Evolutionary conservation across 2,888 invertebrate genomes (phyloP), one percentile per base, ranked within the genome.

Genomic region (Pogonocherus hispidulus): DNA sequence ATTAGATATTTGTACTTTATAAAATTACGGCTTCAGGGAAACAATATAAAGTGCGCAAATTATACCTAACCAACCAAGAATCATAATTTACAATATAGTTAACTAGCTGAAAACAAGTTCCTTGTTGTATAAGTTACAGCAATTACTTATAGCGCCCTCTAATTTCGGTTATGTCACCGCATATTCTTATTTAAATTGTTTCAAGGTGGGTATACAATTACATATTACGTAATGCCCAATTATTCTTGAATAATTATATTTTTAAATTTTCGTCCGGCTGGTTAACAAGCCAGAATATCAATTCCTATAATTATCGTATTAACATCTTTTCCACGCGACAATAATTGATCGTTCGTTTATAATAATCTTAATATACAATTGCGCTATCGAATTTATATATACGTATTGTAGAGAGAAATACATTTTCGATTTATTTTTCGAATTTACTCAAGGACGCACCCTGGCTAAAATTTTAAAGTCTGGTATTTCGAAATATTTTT

Each of bases 101-200:
- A 41, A 41, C 41, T n/a, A 41, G 16, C 14, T 41, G 16, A 5
- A n/a, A n/a, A 41, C 41, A n/a, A 14, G 41, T 41, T 41, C 2
- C 14, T 41, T n/a, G n/a, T 41, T 14, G n/a, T 11, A 37, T 11
- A n/a, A 9, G n/a, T n/a, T 18, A 14, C n/a, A 22, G 51, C 51
- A 23, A 14, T 51, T 51, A n/a, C 11, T 6, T 23, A 3, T 4
- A 51, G 51, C 51, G 51, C 51, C 51, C 51, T 51, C 51, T 51
- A 51, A 51, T 51, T 51, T 19, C 20, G 51, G 23, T 51, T 51
- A 51, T 51, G 23, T 51, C 23, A 51, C 51, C 51, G 51, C 11
- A 46, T 5, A n/a, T 51, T n/a, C 14, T 23, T 9, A 47, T 19
- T 47, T 19, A 47, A 47, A 51, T 23, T 51, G 6, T 41, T 8